A percentile compares a stretch with the other conserved stretches of the same genome.
phyloP scores from a whole-genome alignment of 2,113 vertebrate species.

The Eurypyga helias region DNA sequence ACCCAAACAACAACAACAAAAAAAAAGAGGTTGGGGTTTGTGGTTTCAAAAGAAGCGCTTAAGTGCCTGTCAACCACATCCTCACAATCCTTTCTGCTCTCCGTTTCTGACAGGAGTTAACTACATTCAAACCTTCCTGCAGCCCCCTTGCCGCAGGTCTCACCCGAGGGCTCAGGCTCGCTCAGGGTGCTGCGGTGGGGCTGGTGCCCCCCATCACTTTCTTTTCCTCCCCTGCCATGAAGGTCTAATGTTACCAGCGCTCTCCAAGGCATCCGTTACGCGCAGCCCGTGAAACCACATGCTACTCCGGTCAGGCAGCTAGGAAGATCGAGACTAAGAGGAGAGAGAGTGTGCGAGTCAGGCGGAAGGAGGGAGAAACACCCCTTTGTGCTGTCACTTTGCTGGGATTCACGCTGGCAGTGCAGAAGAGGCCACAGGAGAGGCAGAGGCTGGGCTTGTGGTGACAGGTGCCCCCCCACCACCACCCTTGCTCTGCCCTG shows the following conservation, averaged over 20 bases:
- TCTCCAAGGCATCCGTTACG: not conserved
- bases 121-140: not conserved
- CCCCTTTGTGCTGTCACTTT: not conserved
- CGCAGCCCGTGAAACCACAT: not conserved
- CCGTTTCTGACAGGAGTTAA: not conserved
- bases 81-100: not conserved
- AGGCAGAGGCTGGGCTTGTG: not conserved
- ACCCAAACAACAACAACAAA: no score
- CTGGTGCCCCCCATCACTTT: not conserved
- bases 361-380: not conserved
- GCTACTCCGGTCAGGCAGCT: not conserved
- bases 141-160: not conserved
- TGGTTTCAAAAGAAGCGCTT: not conserved
- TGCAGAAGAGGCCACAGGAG: not conserved
- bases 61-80: not conserved
- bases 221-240: not conserved
- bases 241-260: rapidly evolving
- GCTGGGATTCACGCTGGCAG: not conserved
- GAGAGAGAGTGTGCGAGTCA: not conserved
- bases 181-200: not conserved
- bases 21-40: not conserved
- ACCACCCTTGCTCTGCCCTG: rapidly evolving
- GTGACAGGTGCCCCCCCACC: not conserved
- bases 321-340: not conserved
- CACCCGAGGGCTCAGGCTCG: not conserved